Evolutionary conservation across 2,888 invertebrate species (phyloP), one percentile per base, ranked within the genome.

Genomic region (Aromia moschata): DNA sequence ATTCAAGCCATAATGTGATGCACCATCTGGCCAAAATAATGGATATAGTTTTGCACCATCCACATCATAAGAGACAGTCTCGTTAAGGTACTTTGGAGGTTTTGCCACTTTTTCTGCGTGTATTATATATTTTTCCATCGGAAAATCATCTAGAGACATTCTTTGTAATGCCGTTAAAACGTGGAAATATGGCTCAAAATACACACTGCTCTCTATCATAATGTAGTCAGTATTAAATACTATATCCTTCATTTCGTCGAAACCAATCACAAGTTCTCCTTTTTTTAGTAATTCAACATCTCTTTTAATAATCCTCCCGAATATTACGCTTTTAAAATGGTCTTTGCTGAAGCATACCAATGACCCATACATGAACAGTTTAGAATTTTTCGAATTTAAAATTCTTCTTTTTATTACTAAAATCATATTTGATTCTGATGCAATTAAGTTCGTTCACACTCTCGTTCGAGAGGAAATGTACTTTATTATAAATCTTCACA

Each of bases 171-270:
- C 90, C 65, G 83, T 84, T 49, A 92, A 80, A 0, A 92, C 90
- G 72, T 90, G 87, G 62, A 88, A 84, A 74, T 93, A 94, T 0
- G 93, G 91, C 73, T 93, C 93, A 74, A 93, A 93, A 77, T 89
- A 94, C 0, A 90, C 87, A 47, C 87, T 87, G 49, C 91, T 89
- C 76, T 93, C 92, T 1, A 91, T 84, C 90, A 93, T 90, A 0
- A 86, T 71, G 60, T 64, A 66, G 17, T 37, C 40, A 33, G 33
- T 33, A 11, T 33, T 33, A 33, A 33, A 33, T 2, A 11, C 54
- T 11, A 59, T n/a, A 2, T 14, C 33, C 15, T 63, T 45, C 12
- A 43, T 56, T 3, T 49, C 47, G 17, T 61, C 38, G 37, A 66
- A 69, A n/a, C 80, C 78, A 17, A 84, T 81, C 9, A 81, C 80